Percentiles rank a stretch among this genome's conserved stretches.
Evolutionary conservation across 2,888 invertebrate genomes (phyloP).

Genomic region (Drosophila rellima): DNA sequence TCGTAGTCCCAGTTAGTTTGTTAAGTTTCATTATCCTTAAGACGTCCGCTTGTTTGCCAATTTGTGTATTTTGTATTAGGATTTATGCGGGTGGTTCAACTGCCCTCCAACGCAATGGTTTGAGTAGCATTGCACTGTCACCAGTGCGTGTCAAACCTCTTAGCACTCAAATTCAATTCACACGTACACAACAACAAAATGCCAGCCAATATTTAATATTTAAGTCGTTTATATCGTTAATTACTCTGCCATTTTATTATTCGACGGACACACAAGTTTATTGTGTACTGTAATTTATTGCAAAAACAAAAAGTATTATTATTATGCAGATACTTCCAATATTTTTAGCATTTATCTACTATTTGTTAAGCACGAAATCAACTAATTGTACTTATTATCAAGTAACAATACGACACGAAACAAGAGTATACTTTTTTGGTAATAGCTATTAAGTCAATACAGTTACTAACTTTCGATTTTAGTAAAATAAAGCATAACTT

Average conservation of each 20-base stretch:
- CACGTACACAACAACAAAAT: slow-evolving; percentile 40
- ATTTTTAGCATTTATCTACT: slow-evolving; percentile 62
- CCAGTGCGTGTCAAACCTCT: neutral
- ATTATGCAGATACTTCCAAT: slow-evolving; percentile 79
- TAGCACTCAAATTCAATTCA: slow-evolving; percentile 17
- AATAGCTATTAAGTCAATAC: slow-evolving; percentile 63
- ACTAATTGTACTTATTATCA: slow-evolving; percentile 70
- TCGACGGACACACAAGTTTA: slow-evolving; percentile 33
- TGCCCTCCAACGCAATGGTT: slow-evolving; percentile 40
- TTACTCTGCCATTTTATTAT: slow-evolving; percentile 69
- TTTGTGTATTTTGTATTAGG: slow-evolving; percentile 55
- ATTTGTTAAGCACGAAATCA: slow-evolving; percentile 63
- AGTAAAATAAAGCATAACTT: slow-evolving; percentile 51
- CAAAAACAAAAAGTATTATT: slow-evolving; percentile 64
- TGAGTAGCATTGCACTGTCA: slow-evolving; percentile 5
- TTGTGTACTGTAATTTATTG: slow-evolving; percentile 74
- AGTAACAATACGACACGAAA: slow-evolving; percentile 44
- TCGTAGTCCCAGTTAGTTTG: slow-evolving; percentile 73
- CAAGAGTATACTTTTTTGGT: slow-evolving; percentile 67
- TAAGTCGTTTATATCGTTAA: slow-evolving; percentile 60
- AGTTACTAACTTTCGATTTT: slow-evolving; percentile 77
- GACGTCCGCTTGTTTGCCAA: slow-evolving; percentile 79
- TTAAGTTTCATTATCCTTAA: slow-evolving; percentile 51
- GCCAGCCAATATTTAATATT: slow-evolving; percentile 65
- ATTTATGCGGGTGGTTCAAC: slow-evolving; percentile 62